These are phyloP conservation scores for Lota lota DNA, from an alignment of 2,113 vertebrate genomes.

Conservation along the genomic window DNA sequence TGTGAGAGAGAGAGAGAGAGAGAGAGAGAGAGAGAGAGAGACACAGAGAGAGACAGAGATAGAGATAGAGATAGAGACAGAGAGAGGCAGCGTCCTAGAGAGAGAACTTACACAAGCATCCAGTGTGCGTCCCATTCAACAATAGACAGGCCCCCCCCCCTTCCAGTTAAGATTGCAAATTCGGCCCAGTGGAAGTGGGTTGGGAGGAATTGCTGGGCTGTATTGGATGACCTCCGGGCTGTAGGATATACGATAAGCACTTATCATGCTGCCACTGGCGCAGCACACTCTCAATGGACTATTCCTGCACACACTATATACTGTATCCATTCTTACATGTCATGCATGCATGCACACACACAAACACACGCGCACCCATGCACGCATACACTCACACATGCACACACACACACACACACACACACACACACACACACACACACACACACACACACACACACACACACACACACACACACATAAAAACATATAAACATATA, in stretches of 20 bases:
- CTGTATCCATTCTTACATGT: not conserved
- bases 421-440: not conserved
- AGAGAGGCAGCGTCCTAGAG: constrained; percentile 11
- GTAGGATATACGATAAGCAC: constrained; percentile 70
- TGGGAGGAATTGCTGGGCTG: constrained; percentile 60
- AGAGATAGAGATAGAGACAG: constrained; percentile 10
- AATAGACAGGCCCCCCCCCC: constrained; percentile 47
- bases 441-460: not conserved
- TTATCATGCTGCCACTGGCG: constrained; percentile 65
- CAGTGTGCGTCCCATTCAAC: constrained; percentile 39
- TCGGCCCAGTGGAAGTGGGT: constrained; percentile 50
- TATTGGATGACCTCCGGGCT: constrained; percentile 67
- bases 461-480: constrained; percentile 11
- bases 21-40: constrained; percentile 8
- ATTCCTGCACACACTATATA: constrained; percentile 27
- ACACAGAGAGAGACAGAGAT: constrained; percentile 4
- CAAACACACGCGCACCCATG: constrained; percentile 12
- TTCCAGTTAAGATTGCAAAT: constrained; percentile 64
- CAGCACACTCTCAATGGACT: constrained; percentile 56
- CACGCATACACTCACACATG: not conserved
- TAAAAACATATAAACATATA: not conserved
- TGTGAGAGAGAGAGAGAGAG: not conserved
- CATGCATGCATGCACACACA: constrained; percentile 9
- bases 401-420: not conserved
- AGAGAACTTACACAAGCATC: not conserved